Conservation (phyloP, 1,140 invertebrate species). For the Penaeus indicus region DNA sequence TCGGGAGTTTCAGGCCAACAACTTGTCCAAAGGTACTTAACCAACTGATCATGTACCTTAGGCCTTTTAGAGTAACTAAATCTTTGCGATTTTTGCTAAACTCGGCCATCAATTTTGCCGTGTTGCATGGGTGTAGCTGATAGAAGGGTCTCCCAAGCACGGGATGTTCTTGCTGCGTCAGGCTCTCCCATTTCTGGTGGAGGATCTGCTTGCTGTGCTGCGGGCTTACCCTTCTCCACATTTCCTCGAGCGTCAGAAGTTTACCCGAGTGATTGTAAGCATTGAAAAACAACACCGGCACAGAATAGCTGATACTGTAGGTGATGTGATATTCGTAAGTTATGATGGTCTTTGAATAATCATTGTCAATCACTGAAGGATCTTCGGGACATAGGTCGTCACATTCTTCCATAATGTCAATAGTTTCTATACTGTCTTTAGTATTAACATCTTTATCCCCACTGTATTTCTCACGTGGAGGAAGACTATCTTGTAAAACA, state of each 20-base stretch:
- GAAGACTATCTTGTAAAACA: no score
- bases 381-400: background rate
- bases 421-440: background rate
- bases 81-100: background rate
- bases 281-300: conserved; percentile 47
- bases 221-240: conserved; percentile 15
- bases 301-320: conserved; percentile 41
- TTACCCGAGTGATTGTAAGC: conserved; percentile 38
- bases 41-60: conserved; percentile 32
- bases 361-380: conserved; percentile 4
- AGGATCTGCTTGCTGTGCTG: conserved; percentile 29
- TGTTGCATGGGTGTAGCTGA: conserved; percentile 42
- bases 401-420: background rate
- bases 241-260: conserved; percentile 26
- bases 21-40: conserved; percentile 47
- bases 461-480: background rate
- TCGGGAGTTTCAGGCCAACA: conserved; percentile 38
- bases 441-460: background rate
- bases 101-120: conserved; percentile 29
- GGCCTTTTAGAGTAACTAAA: background rate
- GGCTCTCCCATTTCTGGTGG: conserved; percentile 27
- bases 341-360: background rate
- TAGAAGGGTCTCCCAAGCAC: conserved; percentile 47
- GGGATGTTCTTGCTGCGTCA: conserved; percentile 47
- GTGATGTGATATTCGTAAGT: conserved; percentile 46